Evolutionary conservation across 2,797 vertebrate genomes (phyloP), one percentile per base, ranked within the genome.

Genomic region (Petrocephalus sullivani): DNA sequence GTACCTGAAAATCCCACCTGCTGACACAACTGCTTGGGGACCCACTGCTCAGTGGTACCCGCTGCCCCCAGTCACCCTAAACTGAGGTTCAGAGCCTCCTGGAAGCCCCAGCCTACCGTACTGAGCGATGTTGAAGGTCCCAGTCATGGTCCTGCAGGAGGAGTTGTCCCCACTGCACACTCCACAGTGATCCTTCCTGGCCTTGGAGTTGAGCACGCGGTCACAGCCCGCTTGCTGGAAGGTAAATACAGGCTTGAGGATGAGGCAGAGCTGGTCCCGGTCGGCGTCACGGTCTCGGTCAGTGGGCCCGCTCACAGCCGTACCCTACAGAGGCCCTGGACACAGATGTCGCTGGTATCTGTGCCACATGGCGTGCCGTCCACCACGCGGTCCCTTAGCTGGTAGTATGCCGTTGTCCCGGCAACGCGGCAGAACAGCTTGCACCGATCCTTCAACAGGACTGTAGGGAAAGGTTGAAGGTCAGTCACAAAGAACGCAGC

Each of bases 291-390:
- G 10, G 12, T 67, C 37, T 10, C 61, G 60, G 37, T 23, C n/a
- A 23, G 23, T 33, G 41, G 53, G 54, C 23, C n/a, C 16, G 28
- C 33, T 41, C 85, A 86, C n/a, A 54, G 58, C 91, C 91, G 91
- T 96, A 99, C 98, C 96, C 98, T 96, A 95, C 98, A 99, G 85
- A 99, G 96, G 94, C 98, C 98, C 96, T 99, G 98, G 90, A 99
- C 98, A 91, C 98, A 99, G 95, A 99, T 96, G 95, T 99, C 98
- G 88, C 95, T 96, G 3, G 97, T 98, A 91, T 98, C 98, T 37
- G 96, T 95, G 90, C 97, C 97, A 91, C 98, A 99, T 0, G 97
- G 96, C 23, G 98, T 99, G 89, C 98, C 98, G 87, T 99, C 98
- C 3, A 95, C 95, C 92, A 98, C 98, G 85, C 96, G 96, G 91